Evolutionary conservation across 2,113 vertebrate genomes (phyloP).

Genomic region (human (Homo sapiens)): DNA sequence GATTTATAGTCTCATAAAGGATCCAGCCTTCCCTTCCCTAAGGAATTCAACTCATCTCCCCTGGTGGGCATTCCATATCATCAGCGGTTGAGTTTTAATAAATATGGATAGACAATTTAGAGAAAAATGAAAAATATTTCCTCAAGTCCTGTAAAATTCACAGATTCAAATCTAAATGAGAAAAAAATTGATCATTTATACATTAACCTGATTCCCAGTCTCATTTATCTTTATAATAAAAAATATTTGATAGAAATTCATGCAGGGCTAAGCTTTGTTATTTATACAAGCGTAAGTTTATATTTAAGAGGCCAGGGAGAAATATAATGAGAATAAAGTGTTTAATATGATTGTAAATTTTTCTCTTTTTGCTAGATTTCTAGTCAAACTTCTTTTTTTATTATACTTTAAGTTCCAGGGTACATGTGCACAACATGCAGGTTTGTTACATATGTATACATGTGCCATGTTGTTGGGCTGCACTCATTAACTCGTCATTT

Average conservation of each 20-base stretch:
- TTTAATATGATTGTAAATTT: not conserved
- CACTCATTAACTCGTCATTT: no score
- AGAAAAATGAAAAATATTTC: slow-evolving; percentile 1
- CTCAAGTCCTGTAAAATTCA: not conserved
- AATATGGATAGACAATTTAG: not conserved
- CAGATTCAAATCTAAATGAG: slow-evolving; percentile 6
- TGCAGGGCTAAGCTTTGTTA: not conserved
- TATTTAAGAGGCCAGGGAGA: not conserved
- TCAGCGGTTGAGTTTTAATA: not conserved
- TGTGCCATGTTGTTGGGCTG: no score
- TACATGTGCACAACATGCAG: no score
- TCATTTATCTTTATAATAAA: slow-evolving; percentile 13
- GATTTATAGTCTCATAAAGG: slow-evolving; percentile 21
- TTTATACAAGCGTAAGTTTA: not conserved
- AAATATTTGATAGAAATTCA: not conserved
- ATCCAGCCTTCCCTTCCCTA: not conserved
- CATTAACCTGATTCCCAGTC: not conserved
- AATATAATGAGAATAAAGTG: not conserved
- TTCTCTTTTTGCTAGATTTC: slow-evolving; percentile 10
- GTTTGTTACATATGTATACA: no score
- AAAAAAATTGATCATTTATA: not conserved
- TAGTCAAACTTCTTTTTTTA: not conserved
- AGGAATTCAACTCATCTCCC: not conserved
- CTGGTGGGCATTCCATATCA: not conserved
- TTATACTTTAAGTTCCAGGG: no score